Evolutionary conservation across 1,140 invertebrate species (phyloP).

Genomic region (Drosophila navojoa): DNA sequence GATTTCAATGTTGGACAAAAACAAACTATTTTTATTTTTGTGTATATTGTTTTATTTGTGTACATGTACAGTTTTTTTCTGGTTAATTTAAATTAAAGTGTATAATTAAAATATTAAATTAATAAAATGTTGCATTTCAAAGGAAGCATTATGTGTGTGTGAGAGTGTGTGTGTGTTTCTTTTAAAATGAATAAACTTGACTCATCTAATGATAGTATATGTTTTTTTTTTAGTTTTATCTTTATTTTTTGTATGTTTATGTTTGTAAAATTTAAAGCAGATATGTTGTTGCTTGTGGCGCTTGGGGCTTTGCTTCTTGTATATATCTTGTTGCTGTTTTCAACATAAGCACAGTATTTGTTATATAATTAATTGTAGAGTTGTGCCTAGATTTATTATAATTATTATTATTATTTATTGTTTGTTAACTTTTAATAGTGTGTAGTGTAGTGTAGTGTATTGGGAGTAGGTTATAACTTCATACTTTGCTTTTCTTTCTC

Average conservation of each 20-base stretch:
- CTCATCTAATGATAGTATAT: slow-evolving; percentile 57
- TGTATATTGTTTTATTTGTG: slow-evolving; percentile 69
- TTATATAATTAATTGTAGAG: slow-evolving; percentile 77
- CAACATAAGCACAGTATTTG: slow-evolving; percentile 76
- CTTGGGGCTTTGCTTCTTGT: slow-evolving; percentile 61
- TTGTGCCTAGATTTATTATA: slow-evolving; percentile 70
- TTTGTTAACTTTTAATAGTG: slow-evolving; percentile 79
- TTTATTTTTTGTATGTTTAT: slow-evolving; percentile 29
- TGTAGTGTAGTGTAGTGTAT: slow-evolving; percentile 5
- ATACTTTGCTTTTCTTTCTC: slow-evolving; percentile 48
- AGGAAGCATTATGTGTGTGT: slow-evolving; percentile 78
- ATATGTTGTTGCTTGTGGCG: slow-evolving; percentile 82
- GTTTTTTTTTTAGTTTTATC: slow-evolving; percentile 19
- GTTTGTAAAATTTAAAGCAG: slow-evolving; percentile 77
- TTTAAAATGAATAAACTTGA: slow-evolving; percentile 64
- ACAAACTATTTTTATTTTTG: slow-evolving; percentile 52
- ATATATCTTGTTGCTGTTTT: slow-evolving; percentile 59
- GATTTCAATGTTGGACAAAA: slow-evolving; percentile 12
- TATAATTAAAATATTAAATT: slow-evolving; percentile 72
- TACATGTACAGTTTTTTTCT: slow-evolving; percentile 63
- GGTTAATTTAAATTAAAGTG: slow-evolving; percentile 64
- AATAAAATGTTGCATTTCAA: slow-evolving; percentile 80
- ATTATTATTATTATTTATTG: slow-evolving; percentile 47
- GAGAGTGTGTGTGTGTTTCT: slow-evolving; percentile 38
- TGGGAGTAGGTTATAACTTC: slow-evolving; percentile 62